Evolutionary conservation across 92 coral and sea anemone species (phyloP), one percentile per base, ranked within the genome.

Genomic region (Metridium senile): DNA sequence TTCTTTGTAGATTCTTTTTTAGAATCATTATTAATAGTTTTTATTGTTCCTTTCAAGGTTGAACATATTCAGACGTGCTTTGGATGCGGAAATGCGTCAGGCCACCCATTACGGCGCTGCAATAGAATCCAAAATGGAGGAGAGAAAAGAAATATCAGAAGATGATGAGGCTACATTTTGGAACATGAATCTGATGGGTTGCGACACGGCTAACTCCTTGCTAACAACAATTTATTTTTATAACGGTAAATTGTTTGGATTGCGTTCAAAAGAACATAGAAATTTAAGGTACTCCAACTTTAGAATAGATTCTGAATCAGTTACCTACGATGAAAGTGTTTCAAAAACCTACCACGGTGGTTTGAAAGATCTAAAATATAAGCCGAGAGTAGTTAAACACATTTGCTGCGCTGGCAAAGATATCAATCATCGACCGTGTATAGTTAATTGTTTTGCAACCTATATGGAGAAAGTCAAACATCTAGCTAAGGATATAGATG

Each of bases 331-430:
- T 79, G 85, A 88, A 68, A 87, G 81, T 62, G 73, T 62, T 19
- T 83, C 88, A 0, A 88, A 88, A 74, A 88, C 82, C 28, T 83
- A 58, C 52, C 85, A 83, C 39, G 86, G 92, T 25, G 88, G 88
- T 27, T 33, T 88, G 56, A 78, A 74, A 69, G 86, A 83, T 57
- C 43, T 87, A 19, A 88, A 88, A 59, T 57, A 66, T 52, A 84
- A 26, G 82, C 84, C 89, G 19, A 62, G 84, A 1, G 83, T 84
- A 9, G 78, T 88, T 22, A 83, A 70, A 56, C 88, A 88, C 31
- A 82, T 88, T 79, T 88, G 89, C 70, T 88, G 92, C 53, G 66
- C 23, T 25, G 88, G 64, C 20, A 62, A 83, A 77, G 85, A 63
- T 73, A 29, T 45, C 32, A 59, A 71, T 13, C 86, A 88, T 53